Base-by-base conservation (phyloP, 2,113 vertebrate species). In the Callipepla squamata region DNA sequence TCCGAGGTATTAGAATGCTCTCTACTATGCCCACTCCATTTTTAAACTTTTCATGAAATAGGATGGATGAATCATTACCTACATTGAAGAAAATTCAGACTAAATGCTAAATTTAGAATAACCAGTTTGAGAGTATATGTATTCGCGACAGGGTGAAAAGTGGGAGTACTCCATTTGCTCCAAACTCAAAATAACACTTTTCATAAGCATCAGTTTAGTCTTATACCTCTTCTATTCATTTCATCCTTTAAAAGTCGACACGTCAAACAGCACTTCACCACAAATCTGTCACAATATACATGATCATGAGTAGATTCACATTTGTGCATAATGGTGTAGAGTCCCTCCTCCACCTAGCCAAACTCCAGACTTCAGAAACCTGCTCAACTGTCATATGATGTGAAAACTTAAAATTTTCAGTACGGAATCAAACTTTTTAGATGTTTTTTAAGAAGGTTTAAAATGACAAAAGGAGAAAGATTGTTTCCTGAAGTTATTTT, bases 401-500 rank as follows among this genome's bases (percentile, higher is more conserved):
- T 26, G 32, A 91, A 74, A 73, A 80, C 5, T 63, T 80, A 8
- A 73, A 12, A 66, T 88, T 74, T 79, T 51, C 74, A 94, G 68
- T 38, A 50, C 1, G 6, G 30, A 90, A 42, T 57, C 34, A 84
- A 83, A 80, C 8, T 11, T 68, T 82, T 55, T 22, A 34, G 14
- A 47, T 16, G 5, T 59, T 81, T 88, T 67, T 75, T 50, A 72
- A 34, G 75, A 92, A 90, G 45, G 17, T 34, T 85, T 20, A 69
- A 80, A 90, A 80, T 38, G 28, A 96, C 11, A 94, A 92, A 66
- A 15, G 9, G 14, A 83, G 32, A 67, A 51, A 82, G 90, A 86
- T 2, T 40, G 26, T 80, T 93, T 78, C 47, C 77, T 42, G 9
- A 50, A 80, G 70, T 38, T 40, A 26, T 38, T 62, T 63, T 18